These are phyloP conservation scores for Oreamnos americanus DNA, from an alignment of 2,113 vertebrate genomes.

Conservation along the genomic window DNA sequence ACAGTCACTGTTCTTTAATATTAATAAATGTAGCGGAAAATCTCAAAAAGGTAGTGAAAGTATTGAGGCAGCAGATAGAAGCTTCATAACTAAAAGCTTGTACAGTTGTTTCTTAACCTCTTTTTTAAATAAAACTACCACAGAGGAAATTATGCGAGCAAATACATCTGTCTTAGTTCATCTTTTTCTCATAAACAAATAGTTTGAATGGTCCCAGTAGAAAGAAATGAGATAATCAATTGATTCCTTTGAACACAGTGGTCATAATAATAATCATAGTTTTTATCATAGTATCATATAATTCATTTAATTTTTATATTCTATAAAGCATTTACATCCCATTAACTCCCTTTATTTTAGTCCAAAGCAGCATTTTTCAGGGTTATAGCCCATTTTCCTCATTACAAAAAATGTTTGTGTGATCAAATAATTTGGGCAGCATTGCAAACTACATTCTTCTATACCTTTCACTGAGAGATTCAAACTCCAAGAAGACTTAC, in stretches of 20 bases:
- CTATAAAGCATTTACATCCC: neutral
- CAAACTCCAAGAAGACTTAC: neutral
- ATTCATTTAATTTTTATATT: neutral
- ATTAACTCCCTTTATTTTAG: neutral
- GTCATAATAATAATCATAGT: neutral
- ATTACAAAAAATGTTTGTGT: neutral
- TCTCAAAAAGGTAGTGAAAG: neutral
- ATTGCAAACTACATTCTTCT: neutral
- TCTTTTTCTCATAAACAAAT: neutral
- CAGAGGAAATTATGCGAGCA: neutral
- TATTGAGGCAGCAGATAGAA: neutral
- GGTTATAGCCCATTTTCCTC: neutral
- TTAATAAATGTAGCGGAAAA: neutral
- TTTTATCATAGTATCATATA: neutral
- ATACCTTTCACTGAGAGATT: neutral
- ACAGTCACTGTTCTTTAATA: neutral
- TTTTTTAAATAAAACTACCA: constrained; percentile 2
- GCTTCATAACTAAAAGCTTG: neutral
- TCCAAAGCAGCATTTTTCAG: neutral
- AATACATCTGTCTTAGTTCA: neutral
- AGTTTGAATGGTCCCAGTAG: neutral
- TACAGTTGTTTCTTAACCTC: neutral
- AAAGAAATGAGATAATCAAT: neutral
- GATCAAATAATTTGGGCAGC: neutral
- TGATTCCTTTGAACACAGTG: neutral